A percentile compares a stretch with the other conserved stretches of the same genome.
Evolutionary conservation across 2,888 invertebrate species (phyloP).

Genomic region (Tineola bisselliella): DNA sequence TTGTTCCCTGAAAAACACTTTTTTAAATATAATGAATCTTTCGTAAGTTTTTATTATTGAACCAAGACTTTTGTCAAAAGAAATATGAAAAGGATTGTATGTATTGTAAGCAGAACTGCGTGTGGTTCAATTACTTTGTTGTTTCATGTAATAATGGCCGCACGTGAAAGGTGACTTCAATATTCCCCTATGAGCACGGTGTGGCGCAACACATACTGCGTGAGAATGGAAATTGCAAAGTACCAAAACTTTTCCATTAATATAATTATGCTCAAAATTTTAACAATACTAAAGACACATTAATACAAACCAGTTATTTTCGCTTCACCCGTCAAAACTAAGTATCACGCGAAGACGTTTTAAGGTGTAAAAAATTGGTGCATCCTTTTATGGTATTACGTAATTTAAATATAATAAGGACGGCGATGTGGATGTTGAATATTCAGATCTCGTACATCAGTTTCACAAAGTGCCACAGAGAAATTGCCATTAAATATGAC

Average conservation of each 20-base stretch:
- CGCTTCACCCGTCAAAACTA: too few species aligned
- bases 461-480: slow-evolving; percentile 41
- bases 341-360: neutral
- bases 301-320: too few species aligned
- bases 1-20: too few species aligned
- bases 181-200: neutral
- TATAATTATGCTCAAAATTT: too few species aligned
- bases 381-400: slow-evolving; percentile 5
- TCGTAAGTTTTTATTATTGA: neutral
- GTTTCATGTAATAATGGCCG: neutral
- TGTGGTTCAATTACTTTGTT: slow-evolving; percentile 11
- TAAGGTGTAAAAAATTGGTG: neutral
- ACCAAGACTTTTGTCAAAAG: neutral
- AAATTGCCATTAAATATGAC: slow-evolving; percentile 65
- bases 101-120: neutral
- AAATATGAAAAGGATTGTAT: neutral
- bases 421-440: slow-evolving; percentile 27
- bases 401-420: slow-evolving; percentile 6
- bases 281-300: too few species aligned
- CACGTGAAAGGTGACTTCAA: slow-evolving; percentile 11
- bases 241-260: neutral
- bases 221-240: neutral
- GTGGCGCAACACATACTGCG: neutral
- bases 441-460: slow-evolving; percentile 45
- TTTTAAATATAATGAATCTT: too few species aligned